Base-by-base conservation (phyloP, 2,797 vertebrate species). In the Danio choprae region DNA sequence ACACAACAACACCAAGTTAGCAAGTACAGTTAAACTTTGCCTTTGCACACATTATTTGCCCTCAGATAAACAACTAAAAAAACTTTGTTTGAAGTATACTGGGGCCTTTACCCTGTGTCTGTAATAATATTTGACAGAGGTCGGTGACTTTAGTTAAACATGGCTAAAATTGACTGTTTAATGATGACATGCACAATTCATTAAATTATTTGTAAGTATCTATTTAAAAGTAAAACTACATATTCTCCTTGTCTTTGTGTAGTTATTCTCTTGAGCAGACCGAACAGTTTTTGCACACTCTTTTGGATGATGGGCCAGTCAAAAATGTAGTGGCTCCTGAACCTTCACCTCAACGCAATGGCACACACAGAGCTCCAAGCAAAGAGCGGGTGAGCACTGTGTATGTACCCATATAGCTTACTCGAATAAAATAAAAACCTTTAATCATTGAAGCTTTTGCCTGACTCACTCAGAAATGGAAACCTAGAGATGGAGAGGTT, bases 241-340 rank as follows among this genome's bases (percentile, higher is more conserved):
- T 38, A 60, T 38, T 40, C 29, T 12, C 20, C 29, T 40, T 62
- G 20, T 53, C 29, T 4, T 6, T 60, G 10, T 81, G 2, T 87
- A 99, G 98, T 89, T 97, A 97, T 88, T 96, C 90, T 79, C 93
- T 99, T 89, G 93, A 91, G 48, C 94, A 97, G 86, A 97, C 98
- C 0, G 93, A 97, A 84, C 92, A 95, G 56, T 99, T 98, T 89
- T 91, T 99, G 84, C 94, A 89, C 77, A 95, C 94, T 74, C 89
- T 99, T 36, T 89, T 99, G 88, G 95, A 95, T 43, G 93, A 94
- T 85, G 95, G 93, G 74, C 96, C 96, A 16, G 96, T 96, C 67
- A 96, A 94, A 93, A 98, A 94, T 3, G 96, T 99, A 58, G 85
- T 98, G 65, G 97, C 97, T 36, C 93, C 93, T 83, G 96, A 96